Evolutionary conservation across 2,888 invertebrate genomes (phyloP).

Genomic region (Diploptera punctata): DNA sequence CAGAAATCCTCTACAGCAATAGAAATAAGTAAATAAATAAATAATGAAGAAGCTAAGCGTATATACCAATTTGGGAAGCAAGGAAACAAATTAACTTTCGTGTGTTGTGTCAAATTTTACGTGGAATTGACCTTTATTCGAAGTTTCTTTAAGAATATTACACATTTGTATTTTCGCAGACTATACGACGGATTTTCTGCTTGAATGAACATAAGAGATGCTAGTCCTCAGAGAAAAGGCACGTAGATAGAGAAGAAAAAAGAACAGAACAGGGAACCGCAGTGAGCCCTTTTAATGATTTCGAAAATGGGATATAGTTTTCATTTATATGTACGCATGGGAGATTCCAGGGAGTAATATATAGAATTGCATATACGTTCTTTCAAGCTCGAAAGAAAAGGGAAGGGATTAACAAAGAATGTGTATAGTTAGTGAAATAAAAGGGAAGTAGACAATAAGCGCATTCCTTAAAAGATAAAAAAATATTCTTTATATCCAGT

Average conservation of each 20-base stretch:
- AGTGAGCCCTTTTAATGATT: neutral
- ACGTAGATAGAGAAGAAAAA: neutral
- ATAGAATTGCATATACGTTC: neutral
- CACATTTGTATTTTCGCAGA: neutral
- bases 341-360: neutral
- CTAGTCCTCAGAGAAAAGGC: neutral
- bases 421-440: neutral
- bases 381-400: neutral
- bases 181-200: neutral
- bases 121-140: no score
- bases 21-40: no score
- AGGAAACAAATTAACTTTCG: no score
- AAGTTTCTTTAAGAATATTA: no score
- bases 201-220: neutral
- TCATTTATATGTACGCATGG: neutral
- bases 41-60: no score
- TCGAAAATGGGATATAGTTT: constrained; percentile 8
- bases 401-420: neutral
- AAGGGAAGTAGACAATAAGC: no score
- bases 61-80: no score
- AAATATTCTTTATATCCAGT: no score
- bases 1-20: no score
- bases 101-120: no score
- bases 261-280: neutral
- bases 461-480: no score